Base-by-base conservation (phyloP, 2,888 invertebrate species). In the Hoplodrina blanda region DNA sequence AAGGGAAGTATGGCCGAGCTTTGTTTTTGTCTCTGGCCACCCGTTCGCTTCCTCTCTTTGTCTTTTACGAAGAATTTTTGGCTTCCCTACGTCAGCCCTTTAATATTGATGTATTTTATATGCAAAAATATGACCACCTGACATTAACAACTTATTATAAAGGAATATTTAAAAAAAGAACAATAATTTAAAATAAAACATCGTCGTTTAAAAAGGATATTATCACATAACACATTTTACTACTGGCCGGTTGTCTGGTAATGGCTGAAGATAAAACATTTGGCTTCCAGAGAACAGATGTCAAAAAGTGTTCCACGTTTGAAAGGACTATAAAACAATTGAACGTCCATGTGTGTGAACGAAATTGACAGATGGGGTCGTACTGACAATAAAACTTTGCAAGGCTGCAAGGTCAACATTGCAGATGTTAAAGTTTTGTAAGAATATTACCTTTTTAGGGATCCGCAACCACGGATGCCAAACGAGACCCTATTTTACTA, bases 1-100 rank as follows among this genome's bases (percentile, higher is more conserved):
- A 86, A 85, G 91, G 93, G 92, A 94, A 92, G 91, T 87, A 78
- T 73, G 72, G 85, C 77, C 85, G 76, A 89, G 85, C 88, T 89
- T 91, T 87, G 90, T 92, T 93, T 94, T 94, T 93, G 89, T 88
- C 82, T 87, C 81, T 86, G 94, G 85, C 93, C 93, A 93, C 93
- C 93, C 91, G 90, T 88, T 88, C 86, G 91, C 91, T 94, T 95
- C 95, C 95, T 95, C 91, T 90, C 94, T 94, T 95, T 95, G 95
- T 94, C 87, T 82, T 85, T 85, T 93, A 91, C 92, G 87, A 88
- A 86, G 92, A 93, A 94, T 89, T 91, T 91, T 91, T 88, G 92
- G 93, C 93, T 94, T 94, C 94, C 87, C 88, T 86, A 80, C 88
- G 64, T 73, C 67, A 91, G 83, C 89, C 90, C 87, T 90, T 88